These are phyloP conservation scores for Stegastes partitus DNA, from an alignment of 2,113 vertebrate genomes.

Conservation along the genomic window DNA sequence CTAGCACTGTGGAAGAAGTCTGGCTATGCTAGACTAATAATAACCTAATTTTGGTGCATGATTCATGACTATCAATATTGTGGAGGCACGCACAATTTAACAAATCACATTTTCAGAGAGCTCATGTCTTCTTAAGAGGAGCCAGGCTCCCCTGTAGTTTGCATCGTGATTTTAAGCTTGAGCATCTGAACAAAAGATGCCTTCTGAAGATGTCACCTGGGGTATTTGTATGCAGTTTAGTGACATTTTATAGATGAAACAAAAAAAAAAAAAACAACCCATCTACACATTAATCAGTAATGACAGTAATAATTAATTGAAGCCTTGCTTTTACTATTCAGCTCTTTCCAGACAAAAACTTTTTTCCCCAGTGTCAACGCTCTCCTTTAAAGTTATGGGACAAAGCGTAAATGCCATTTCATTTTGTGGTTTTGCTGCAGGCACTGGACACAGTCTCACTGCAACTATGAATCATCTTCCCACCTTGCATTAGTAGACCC, in stretches of 20 bases:
- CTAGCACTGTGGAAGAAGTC: too few species aligned
- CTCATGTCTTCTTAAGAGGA: too few species aligned
- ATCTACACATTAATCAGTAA: background rate
- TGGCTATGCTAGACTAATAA: too few species aligned
- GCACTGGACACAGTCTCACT: background rate
- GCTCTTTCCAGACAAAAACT: background rate
- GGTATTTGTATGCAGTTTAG: background rate
- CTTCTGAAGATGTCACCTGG: background rate
- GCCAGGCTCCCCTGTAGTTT: too few species aligned
- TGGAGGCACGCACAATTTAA: too few species aligned
- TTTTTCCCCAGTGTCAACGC: background rate
- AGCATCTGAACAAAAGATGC: background rate
- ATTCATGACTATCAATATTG: too few species aligned
- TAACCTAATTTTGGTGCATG: too few species aligned
- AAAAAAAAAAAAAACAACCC: background rate
- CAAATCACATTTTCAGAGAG: too few species aligned
- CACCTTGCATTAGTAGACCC: background rate
- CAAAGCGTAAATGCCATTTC: conserved; percentile 6
- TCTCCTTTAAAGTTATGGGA: background rate
- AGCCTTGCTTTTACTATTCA: background rate
- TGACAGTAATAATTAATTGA: background rate
- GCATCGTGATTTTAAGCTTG: background rate
- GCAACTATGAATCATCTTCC: conserved; percentile 11
- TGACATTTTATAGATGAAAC: too few species aligned
- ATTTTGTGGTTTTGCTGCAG: background rate